phyloP scores from a whole-genome alignment of 2,113 vertebrate species.

The Crotophaga sulcirostris region DNA sequence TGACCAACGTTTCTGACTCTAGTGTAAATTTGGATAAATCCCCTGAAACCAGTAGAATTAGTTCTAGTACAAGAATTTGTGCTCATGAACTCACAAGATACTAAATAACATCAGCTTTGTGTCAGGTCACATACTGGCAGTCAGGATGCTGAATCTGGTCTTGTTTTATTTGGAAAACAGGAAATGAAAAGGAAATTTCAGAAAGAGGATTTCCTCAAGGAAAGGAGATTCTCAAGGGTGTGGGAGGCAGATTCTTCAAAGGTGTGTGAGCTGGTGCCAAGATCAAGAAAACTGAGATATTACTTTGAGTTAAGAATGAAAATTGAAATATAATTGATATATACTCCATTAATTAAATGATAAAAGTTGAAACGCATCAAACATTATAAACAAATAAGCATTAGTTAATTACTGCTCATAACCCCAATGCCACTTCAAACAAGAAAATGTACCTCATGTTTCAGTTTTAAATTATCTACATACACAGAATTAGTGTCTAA shows the following conservation, averaged over 20 bases:
- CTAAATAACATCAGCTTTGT: not conserved
- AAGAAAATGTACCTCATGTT: not conserved
- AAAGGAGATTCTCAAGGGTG: constrained; percentile 20
- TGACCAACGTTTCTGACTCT: not conserved
- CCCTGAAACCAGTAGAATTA: not conserved
- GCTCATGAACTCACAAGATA: not conserved
- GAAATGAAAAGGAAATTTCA: constrained; percentile 57
- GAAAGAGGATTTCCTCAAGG: constrained; percentile 57
- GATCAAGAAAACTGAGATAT: not conserved
- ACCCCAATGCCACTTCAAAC: not conserved
- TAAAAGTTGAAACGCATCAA: constrained; percentile 12
- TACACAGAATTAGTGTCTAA: not conserved
- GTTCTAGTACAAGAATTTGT: not conserved
- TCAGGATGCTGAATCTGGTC: not conserved
- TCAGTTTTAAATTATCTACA: not conserved
- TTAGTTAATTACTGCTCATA: constrained; percentile 3
- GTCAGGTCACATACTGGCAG: not conserved
- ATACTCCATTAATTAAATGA: constrained; percentile 3
- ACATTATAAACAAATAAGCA: not conserved
- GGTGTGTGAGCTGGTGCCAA: constrained; percentile 8
- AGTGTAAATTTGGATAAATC: not conserved
- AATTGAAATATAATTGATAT: constrained; percentile 3
- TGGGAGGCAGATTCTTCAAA: not conserved
- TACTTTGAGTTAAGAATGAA: not conserved
- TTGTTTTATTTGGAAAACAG: constrained; percentile 36